Base-by-base conservation (phyloP, 2,797 vertebrate genomes). In the Helicolenus hilgendorfi region DNA sequence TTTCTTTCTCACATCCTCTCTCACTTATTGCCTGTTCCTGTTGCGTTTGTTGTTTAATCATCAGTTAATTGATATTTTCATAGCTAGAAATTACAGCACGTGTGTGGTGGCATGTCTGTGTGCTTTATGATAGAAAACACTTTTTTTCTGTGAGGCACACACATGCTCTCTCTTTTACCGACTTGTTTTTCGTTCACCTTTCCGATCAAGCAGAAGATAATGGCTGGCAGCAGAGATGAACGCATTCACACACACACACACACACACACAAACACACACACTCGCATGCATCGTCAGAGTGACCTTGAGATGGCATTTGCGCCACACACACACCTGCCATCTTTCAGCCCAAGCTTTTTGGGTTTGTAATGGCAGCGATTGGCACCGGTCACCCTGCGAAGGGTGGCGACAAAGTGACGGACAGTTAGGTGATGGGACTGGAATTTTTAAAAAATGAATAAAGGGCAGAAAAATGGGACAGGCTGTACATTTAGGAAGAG, bases 241-340 rank as follows among this genome's bases (percentile, higher is more conserved):
- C 5, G 1, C 72, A 62, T 86, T 84, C n/a, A 55, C 78, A 81
- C 58, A 56, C 55, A 27, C 67, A 74, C 58, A 79, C 41, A 59
- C 58, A 49, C 45, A 49, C 41, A 49, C 41, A 45, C 41, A 41
- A 14, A 31, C 31, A 31, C 35, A 36, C 77, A 81, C 49, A 55
- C 49, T 31, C 62, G 71, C 55, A 80, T 33, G n/a, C 71, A 31
- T 73, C 59, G 38, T 79, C 74, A 78, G 67, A 68, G 38, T 94
- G 92, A 96, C 96, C 95, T 96, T 96, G 94, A 91, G 72, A 73
- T 73, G 79, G 55, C 65, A 74, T 81, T 85, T 89, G 62, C 76
- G 63, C 79, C 83, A 65, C 78, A 41, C 55, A 35, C n/a, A 33
- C 60, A 63, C 59, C 29, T 15, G 15, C 59, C 89, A 89, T 88